Percentiles rank a stretch among this genome's conserved stretches.
Conservation (phyloP, 2,113 vertebrate genomes). For the Parus major region DNA sequence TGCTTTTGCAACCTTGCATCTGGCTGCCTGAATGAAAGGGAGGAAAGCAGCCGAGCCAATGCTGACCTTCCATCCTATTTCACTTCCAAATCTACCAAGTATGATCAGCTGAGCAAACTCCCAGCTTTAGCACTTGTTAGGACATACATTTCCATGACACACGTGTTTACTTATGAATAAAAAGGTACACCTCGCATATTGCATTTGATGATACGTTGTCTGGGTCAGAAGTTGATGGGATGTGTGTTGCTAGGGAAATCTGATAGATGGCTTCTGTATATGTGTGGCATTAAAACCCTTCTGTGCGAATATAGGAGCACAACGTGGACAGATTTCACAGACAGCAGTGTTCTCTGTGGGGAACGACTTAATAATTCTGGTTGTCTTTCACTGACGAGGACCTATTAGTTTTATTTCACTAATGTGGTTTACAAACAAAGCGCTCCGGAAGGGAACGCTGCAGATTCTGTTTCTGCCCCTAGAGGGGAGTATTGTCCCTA, state of each 20-base stretch:
- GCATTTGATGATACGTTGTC: neutral
- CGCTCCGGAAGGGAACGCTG: neutral
- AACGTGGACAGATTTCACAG: neutral
- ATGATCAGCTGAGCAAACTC: slow-evolving; percentile 11
- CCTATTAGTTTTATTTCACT: neutral
- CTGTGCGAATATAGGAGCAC: neutral
- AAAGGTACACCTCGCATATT: neutral
- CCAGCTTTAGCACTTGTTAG: slow-evolving; percentile 25
- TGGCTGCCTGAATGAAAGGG: slow-evolving; percentile 49
- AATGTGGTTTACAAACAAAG: neutral
- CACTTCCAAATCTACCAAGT: neutral
- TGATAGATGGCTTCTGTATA: neutral
- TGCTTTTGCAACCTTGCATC: slow-evolving; percentile 50
- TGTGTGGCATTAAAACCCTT: neutral
- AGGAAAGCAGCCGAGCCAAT: neutral
- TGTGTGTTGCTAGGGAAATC: neutral
- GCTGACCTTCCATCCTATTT: slow-evolving; percentile 24
- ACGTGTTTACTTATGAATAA: neutral
- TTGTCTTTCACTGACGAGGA: neutral
- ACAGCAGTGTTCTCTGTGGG: neutral
- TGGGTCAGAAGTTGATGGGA: neutral
- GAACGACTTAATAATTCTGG: neutral
- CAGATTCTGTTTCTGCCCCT: slow-evolving; percentile 25
- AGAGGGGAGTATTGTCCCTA: slow-evolving; percentile 50
- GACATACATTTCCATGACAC: neutral